These are phyloP conservation scores for Drosophila kanapiae DNA, from an alignment of 1,140 invertebrate genomes.

Conservation along the genomic window DNA sequence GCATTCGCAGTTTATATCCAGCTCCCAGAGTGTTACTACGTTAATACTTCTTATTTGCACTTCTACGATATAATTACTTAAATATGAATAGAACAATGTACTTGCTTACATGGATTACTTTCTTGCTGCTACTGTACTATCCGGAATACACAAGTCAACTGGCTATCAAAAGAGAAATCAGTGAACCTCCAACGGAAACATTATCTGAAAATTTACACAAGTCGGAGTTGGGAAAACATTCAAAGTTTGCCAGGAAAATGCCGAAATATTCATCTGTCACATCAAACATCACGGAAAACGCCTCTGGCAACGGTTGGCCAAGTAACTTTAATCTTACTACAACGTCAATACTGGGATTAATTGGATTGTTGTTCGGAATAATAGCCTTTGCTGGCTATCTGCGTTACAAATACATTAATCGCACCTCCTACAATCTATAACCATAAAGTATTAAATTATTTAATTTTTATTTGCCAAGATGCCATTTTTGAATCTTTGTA, in stretches of 20 bases:
- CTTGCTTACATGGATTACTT: neutral
- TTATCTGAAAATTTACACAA: neutral
- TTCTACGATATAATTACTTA: too few relatives aligned
- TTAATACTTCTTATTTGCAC: too few relatives aligned
- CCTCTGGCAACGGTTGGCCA: too few relatives aligned
- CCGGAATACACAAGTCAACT: neutral
- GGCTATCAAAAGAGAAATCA: neutral
- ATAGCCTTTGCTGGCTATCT: neutral
- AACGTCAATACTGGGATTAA: neutral
- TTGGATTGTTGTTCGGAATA: neutral
- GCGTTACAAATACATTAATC: slow-evolving; percentile 5
- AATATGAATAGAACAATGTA: neutral
- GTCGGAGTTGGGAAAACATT: neutral
- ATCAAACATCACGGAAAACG: neutral
- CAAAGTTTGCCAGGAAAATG: neutral
- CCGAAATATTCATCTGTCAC: neutral
- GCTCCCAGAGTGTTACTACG: neutral
- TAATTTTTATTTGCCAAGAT: too few relatives aligned
- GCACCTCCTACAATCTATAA: slow-evolving; percentile 5
- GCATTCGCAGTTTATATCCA: slow-evolving; percentile 2
- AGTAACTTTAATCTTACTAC: neutral
- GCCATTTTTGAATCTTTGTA: too few relatives aligned
- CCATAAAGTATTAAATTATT: too few relatives aligned
- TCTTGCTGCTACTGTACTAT: neutral
- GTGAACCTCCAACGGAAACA: neutral